Conservation (phyloP, 37 sponge, comb jelly and placozoan species). For the Cliona cf. orientalis region DNA sequence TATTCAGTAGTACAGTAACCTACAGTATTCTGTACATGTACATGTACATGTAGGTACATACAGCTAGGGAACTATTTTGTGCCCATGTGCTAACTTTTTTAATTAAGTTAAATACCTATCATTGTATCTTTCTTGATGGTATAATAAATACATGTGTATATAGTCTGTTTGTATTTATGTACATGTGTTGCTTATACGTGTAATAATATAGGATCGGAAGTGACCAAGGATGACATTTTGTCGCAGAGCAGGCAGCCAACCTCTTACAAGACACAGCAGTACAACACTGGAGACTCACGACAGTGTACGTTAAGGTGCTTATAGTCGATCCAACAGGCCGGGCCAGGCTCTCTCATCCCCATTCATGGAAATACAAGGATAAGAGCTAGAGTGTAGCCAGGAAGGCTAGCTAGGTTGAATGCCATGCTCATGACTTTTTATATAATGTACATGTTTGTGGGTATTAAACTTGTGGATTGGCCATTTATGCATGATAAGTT, state of each 20-base stretch:
- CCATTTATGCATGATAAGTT: too few species aligned
- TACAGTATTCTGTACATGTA: not conserved
- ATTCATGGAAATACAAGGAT: too few species aligned
- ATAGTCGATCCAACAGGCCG: not conserved
- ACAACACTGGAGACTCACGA: constrained; percentile 12
- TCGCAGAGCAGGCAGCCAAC: constrained; percentile 22
- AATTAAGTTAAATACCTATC: too few species aligned
- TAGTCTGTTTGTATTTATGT: not conserved
- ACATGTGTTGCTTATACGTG: not conserved
- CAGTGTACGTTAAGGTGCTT: constrained; percentile 30
- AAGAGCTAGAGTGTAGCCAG: too few species aligned
- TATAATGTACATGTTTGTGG: too few species aligned
- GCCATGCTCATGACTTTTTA: too few species aligned
- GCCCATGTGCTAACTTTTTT: not conserved
- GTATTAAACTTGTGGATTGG: too few species aligned
- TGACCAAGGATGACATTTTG: constrained; percentile 31
- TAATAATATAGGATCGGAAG: not conserved
- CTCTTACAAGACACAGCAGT: constrained; percentile 17
- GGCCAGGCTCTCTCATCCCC: too few species aligned
- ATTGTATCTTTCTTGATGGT: too few species aligned
- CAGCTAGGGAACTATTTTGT: not conserved
- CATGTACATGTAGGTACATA: not conserved
- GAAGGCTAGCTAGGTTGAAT: too few species aligned
- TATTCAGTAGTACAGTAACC: too few species aligned
- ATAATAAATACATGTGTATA: not conserved